phyloP scores from a whole-genome alignment of 2,888 invertebrate genomes.

The Bugula neritina region DNA sequence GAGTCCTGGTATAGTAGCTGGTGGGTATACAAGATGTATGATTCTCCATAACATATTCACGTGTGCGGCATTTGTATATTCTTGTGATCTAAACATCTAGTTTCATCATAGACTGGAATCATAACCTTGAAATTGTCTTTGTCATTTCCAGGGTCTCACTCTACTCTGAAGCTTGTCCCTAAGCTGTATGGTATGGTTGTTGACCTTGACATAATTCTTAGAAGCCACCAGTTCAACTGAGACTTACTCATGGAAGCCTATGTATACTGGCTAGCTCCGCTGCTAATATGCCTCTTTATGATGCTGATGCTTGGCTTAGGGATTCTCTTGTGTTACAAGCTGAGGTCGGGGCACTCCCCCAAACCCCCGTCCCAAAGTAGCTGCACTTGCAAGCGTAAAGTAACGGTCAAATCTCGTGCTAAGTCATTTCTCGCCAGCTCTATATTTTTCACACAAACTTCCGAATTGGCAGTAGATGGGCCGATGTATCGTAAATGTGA shows the following conservation, averaged over 20 bases:
- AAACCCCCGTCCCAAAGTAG: background rate
- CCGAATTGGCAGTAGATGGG: background rate
- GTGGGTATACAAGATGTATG: no score
- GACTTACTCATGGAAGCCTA: background rate
- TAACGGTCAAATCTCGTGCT: background rate
- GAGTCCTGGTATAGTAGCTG: no score
- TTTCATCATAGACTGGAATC: no score
- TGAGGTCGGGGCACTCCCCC: background rate
- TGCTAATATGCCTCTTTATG: slow-evolving; percentile 10
- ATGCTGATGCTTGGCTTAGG: background rate
- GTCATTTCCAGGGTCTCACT: no score
- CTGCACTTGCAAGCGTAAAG: background rate
- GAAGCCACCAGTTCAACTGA: background rate
- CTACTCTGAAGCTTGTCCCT: no score
- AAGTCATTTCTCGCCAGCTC: slow-evolving; percentile 7
- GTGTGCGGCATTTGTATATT: no score
- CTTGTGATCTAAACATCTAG: no score
- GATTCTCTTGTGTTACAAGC: background rate
- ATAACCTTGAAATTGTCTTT: no score
- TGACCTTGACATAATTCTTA: no score
- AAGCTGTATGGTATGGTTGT: no score
- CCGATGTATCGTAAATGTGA: background rate
- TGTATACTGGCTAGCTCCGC: slow-evolving; percentile 4
- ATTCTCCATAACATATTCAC: no score
- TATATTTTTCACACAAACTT: slow-evolving; percentile 7